Evolutionary conservation across 2,113 vertebrate species (phyloP).

Genomic region (Passer montanus): DNA sequence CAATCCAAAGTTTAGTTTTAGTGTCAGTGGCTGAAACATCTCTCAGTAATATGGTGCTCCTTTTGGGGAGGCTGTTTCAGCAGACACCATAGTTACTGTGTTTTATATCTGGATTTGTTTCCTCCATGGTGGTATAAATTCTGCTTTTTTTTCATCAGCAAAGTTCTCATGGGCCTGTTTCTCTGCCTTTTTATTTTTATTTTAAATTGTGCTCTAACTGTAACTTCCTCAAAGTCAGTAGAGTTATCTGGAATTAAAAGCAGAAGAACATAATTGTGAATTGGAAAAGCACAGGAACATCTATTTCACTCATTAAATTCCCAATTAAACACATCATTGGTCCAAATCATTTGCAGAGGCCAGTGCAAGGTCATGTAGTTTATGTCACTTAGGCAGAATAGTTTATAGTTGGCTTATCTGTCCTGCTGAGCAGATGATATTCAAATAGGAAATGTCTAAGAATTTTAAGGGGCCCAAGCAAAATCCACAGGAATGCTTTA

Average conservation of each 20-base stretch:
- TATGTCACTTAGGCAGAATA: not conserved
- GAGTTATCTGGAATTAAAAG: not conserved
- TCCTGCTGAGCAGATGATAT: not conserved
- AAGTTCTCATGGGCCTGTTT: not conserved
- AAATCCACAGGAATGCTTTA: not conserved
- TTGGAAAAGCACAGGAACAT: not conserved
- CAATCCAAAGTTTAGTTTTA: not conserved
- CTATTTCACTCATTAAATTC: not conserved
- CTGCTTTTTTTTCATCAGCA: not conserved
- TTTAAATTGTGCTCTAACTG: not conserved
- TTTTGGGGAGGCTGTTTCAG: not conserved
- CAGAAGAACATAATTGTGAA: not conserved
- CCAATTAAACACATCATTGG: constrained; percentile 19
- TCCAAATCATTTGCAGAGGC: constrained; percentile 7
- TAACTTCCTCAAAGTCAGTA: not conserved
- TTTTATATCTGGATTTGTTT: not conserved
- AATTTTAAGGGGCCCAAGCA: not conserved
- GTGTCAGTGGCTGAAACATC: not conserved
- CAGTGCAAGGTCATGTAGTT: not conserved
- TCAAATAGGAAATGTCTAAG: not conserved
- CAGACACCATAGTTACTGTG: not conserved
- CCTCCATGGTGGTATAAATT: not conserved
- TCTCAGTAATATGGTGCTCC: not conserved
- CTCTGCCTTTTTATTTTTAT: not conserved
- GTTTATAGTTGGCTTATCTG: not conserved